A percentile compares a stretch with the other conserved stretches of the same genome.
Conservation (phyloP, 2,113 vertebrate species). For the Pomatorhinus ruficollis region DNA sequence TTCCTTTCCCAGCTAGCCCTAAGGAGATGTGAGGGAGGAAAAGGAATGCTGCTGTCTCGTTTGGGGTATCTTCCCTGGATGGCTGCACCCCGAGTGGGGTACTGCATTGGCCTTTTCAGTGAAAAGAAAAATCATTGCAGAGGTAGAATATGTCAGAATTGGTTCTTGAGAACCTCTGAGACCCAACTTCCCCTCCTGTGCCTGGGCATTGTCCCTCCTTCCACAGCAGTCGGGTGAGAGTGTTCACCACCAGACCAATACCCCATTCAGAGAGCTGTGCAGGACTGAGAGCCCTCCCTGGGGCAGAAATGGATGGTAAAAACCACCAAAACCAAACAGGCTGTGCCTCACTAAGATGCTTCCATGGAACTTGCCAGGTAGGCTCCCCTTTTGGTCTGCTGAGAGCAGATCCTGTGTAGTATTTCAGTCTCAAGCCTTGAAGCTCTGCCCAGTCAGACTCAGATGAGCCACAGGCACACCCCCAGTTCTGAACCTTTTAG, state of each 20-base stretch:
- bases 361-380: too few species aligned
- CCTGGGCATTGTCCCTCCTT: background rate
- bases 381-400: background rate
- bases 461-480: accelerated
- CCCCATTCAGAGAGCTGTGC: background rate
- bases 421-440: background rate
- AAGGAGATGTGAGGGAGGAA: background rate
- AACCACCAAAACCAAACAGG: background rate
- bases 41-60: background rate
- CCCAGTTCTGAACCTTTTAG: background rate
- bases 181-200: background rate
- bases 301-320: background rate
- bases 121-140: background rate
- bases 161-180: background rate
- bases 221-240: background rate
- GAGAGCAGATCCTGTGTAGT: too few species aligned
- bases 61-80: background rate
- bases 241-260: accelerated
- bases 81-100: background rate
- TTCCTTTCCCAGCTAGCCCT: background rate
- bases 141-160: background rate
- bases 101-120: background rate
- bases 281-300: background rate
- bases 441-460: background rate
- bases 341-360: background rate